Evolutionary conservation across 2,888 invertebrate genomes (phyloP).

Genomic region (Erynnis tages): DNA sequence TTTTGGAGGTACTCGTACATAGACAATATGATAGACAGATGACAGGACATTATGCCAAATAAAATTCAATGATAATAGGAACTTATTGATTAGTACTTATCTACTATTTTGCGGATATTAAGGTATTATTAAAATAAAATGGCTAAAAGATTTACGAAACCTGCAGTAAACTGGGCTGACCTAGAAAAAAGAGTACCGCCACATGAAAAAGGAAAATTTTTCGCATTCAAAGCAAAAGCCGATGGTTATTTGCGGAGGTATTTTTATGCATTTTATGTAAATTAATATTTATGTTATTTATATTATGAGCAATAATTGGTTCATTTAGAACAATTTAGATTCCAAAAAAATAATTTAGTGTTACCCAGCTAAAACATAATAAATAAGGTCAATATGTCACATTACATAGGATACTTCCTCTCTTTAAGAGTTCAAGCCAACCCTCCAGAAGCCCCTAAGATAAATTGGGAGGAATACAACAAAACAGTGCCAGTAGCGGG

Average conservation of each 20-base stretch:
- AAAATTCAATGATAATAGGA: too few relatives aligned
- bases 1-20: too few relatives aligned
- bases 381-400: background rate
- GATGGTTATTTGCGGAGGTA: constrained; percentile 53
- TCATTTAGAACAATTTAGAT: too few relatives aligned
- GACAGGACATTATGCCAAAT: too few relatives aligned
- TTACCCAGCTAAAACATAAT: too few relatives aligned
- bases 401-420: background rate
- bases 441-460: constrained; percentile 59
- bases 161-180: constrained; percentile 59
- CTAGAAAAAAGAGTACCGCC: constrained; percentile 56
- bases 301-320: too few relatives aligned
- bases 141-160: constrained; percentile 58
- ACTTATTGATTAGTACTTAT: too few relatives aligned
- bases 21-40: too few relatives aligned
- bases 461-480: constrained; percentile 62
- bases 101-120: background rate
- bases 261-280: constrained; percentile 2
- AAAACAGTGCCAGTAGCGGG: constrained; percentile 52
- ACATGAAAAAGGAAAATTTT: constrained; percentile 52
- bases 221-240: constrained; percentile 62
- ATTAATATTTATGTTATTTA: too few relatives aligned
- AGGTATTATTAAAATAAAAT: constrained; percentile 35
- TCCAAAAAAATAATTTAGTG: too few relatives aligned
- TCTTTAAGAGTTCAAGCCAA: constrained; percentile 49